Evolutionary conservation across 2,888 invertebrate genomes (phyloP), one percentile per base, ranked within the genome.

Genomic region (Antheraea assamensis): DNA sequence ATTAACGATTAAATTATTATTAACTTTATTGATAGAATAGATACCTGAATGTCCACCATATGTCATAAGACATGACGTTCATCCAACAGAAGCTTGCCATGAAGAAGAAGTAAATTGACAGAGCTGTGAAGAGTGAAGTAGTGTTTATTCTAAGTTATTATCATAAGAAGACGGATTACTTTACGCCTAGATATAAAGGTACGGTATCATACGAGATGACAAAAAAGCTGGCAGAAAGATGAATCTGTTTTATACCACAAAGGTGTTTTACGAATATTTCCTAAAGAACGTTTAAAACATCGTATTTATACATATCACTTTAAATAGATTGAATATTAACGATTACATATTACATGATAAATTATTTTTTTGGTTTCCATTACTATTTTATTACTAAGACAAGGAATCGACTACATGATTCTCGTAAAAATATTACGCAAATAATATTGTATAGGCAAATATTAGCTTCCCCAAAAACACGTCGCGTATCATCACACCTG

Each of bases 11-110:
- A 19, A 49, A 15, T 49, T 49, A 15, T 15, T 21, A 55, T 55
- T 2, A 55, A 19, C 21, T 49, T 8, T 19, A 55, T 55, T 55
- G 55, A 55, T 49, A n/a, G 30, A 3, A 21, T 35, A 58, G 31
- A 70, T 82, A 92, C 94, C 93, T 89, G 78, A 94, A 94, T 10
- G 94, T 93, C 92, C 92, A 93, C 93, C 93, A 93, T 73, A 93
- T 92, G 70, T 93, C 93, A 75, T 86, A 89, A 0, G 92, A 92
- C 93, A 93, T 93, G 3, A 93, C 85, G 74, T 87, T 93, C 91
- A 93, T 92, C 93, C 93, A 93, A 73, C 90, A 92, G 78, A 93
- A 93, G n/a, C 87, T 86, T 3, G 93, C 84, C 78, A 93, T 74
- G 61, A 93, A 87, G 77, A 82, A 90, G 78, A 81, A 93, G 75